phyloP scores from a whole-genome alignment of 2,888 invertebrate genomes.

The Drosophila differens region DNA sequence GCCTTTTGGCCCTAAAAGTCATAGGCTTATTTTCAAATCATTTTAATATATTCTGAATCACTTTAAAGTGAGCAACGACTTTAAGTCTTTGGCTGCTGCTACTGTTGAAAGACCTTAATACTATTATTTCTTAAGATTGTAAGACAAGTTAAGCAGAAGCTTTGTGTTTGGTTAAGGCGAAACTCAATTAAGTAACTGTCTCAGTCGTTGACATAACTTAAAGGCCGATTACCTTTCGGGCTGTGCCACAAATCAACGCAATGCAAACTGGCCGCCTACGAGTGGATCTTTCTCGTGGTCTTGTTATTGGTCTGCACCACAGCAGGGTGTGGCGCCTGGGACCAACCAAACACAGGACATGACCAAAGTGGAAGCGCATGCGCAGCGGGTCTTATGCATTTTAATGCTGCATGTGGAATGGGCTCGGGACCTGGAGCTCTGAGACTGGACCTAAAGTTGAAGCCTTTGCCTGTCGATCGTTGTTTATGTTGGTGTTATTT shows the following conservation, averaged over 20 bases:
- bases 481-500: constrained; percentile 80
- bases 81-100: constrained; percentile 1
- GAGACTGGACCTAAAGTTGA: neutral
- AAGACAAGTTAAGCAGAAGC: constrained; percentile 19
- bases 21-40: neutral
- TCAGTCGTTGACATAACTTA: constrained; percentile 68
- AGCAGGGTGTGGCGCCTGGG: constrained; percentile 76
- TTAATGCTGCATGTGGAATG: constrained; percentile 60
- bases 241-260: constrained; percentile 56
- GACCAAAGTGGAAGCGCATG: constrained; percentile 54
- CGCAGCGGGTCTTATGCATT: constrained; percentile 74
- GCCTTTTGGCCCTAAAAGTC: neutral
- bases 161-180: constrained; percentile 21
- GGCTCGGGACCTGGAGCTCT: constrained; percentile 12
- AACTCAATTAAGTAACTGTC: constrained; percentile 75
- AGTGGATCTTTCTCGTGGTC: constrained; percentile 9
- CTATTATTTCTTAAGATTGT: constrained; percentile 7
- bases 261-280: constrained; percentile 53
- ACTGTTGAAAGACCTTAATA: constrained; percentile 10
- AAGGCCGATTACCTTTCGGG: constrained; percentile 58
- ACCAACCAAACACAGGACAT: constrained; percentile 42
- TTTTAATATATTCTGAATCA: neutral
- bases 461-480: constrained; percentile 48
- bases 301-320: constrained; percentile 50
- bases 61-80: neutral